Evolutionary conservation across 1,140 invertebrate genomes (phyloP).

Genomic region (Hylaeus anthracinus): DNA sequence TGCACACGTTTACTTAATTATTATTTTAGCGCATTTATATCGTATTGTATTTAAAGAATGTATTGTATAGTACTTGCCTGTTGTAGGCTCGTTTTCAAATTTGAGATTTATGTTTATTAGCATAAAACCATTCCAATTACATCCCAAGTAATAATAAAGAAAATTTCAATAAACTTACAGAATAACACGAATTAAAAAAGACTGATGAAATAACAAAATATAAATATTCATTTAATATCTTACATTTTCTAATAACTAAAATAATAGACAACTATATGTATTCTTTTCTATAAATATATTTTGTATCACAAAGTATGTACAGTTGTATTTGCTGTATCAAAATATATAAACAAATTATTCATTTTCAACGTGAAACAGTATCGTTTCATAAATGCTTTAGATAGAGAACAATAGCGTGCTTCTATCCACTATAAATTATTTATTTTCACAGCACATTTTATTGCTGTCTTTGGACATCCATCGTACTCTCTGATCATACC

Average conservation of each 20-base stretch:
- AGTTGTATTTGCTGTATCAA: constrained; percentile 17
- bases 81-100: background rate
- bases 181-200: background rate
- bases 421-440: constrained; percentile 10
- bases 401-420: constrained; percentile 1
- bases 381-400: constrained; percentile 15
- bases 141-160: too few species aligned
- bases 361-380: background rate
- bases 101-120: background rate
- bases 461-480: constrained; percentile 67
- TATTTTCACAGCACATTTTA: constrained; percentile 61
- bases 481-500: constrained; percentile 69
- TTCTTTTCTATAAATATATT: constrained; percentile 29
- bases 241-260: constrained; percentile 1
- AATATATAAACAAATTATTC: constrained; percentile 18
- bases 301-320: constrained; percentile 30
- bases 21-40: constrained; percentile 17
- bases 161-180: background rate
- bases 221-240: constrained; percentile 23
- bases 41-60: background rate
- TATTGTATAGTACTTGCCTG: background rate
- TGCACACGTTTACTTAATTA: background rate
- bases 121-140: too few species aligned
- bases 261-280: constrained; percentile 4
- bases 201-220: constrained; percentile 13